Conservation (phyloP, 2,888 invertebrate species). For the Rotaria magnacalcarata region DNA sequence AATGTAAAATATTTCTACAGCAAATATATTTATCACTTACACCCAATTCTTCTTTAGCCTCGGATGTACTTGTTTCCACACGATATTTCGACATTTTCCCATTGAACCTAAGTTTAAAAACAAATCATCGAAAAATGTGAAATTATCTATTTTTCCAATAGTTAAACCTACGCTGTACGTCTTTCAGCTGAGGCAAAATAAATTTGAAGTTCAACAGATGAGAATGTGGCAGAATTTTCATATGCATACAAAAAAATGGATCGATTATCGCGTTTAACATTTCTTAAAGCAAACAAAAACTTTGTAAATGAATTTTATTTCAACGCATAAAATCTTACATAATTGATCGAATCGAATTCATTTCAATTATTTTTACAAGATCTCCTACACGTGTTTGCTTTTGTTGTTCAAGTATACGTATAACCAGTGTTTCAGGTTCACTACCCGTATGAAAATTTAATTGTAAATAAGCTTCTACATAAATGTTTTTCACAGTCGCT, state of each 20-base stretch:
- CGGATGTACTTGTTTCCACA: neutral
- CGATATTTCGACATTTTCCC: neutral
- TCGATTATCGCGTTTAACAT: neutral
- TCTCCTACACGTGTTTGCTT: neutral
- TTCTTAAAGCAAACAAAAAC: neutral
- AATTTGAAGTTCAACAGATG: constrained; percentile 21
- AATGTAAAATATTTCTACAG: no score
- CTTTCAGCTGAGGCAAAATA: constrained; percentile 34
- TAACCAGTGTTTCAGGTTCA: neutral
- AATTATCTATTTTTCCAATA: neutral
- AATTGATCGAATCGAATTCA: constrained; percentile 5
- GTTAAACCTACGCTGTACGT: neutral
- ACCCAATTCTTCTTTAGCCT: neutral
- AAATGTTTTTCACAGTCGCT: neutral
- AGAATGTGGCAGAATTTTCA: neutral
- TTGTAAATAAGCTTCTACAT: neutral
- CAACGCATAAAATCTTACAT: neutral
- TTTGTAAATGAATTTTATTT: neutral
- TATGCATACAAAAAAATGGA: neutral
- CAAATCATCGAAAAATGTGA: no score
- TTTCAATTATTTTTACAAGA: neutral
- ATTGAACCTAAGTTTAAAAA: neutral
- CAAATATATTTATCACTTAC: neutral
- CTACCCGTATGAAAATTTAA: neutral
- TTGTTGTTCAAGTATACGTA: constrained; percentile 19